A percentile compares a stretch with the other conserved stretches of the same genome.
These are phyloP conservation scores for Psilanteris sp. DNA, from an alignment of 1,140 invertebrate genomes.

Conservation along the genomic window DNA sequence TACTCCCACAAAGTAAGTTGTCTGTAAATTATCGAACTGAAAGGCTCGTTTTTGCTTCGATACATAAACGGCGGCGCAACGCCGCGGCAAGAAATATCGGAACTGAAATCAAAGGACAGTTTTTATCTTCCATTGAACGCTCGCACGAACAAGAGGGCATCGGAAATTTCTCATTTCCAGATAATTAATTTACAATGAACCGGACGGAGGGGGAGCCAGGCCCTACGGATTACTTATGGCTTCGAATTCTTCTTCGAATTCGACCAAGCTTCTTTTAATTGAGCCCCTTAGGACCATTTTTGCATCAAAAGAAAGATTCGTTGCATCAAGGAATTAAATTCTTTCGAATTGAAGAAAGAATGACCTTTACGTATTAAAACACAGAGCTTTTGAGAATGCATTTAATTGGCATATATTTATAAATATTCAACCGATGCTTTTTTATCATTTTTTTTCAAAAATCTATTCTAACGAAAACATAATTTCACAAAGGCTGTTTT, in stretches of 20 bases:
- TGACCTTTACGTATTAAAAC: no score
- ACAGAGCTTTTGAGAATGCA: no score
- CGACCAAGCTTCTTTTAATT: constrained; percentile 60
- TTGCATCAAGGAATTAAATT: no score
- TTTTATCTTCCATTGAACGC: constrained; percentile 76
- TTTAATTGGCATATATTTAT: no score
- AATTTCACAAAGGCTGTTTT: no score
- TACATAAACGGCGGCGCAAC: constrained; percentile 52
- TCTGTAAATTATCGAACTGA: constrained; percentile 57
- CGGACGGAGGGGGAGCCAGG: constrained; percentile 72
- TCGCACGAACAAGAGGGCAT: constrained; percentile 69
- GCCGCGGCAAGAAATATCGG: constrained; percentile 58
- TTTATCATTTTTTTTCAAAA: no score
- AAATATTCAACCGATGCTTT: no score
- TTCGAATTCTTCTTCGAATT: constrained; percentile 63
- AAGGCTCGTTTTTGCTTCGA: constrained; percentile 53
- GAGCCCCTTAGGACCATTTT: constrained; percentile 34
- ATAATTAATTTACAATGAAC: constrained; percentile 81
- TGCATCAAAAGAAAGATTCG: no score
- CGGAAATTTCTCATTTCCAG: constrained; percentile 80
- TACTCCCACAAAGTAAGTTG: constrained; percentile 38
- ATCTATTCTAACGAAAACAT: no score
- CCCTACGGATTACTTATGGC: constrained; percentile 73
- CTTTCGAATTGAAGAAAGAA: no score
- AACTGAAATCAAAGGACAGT: constrained; percentile 74